phyloP scores from a whole-genome alignment of 2,888 invertebrate genomes.

The Myathropa florea region DNA sequence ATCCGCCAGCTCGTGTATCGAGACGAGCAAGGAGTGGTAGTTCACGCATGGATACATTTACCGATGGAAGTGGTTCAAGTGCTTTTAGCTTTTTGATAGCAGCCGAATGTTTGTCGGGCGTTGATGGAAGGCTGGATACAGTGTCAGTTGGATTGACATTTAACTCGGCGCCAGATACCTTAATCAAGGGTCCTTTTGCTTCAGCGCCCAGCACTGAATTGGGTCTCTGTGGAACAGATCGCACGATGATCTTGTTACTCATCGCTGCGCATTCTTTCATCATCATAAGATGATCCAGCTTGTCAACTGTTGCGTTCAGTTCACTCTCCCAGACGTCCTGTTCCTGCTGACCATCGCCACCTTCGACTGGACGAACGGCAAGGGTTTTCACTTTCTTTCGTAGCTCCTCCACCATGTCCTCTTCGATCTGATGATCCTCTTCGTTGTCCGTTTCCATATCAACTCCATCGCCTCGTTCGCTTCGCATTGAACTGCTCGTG shows the following conservation, averaged over 20 bases:
- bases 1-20: slow-evolving; percentile 72
- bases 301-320: slow-evolving; percentile 88
- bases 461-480: slow-evolving; percentile 56
- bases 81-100: slow-evolving; percentile 78
- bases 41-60: slow-evolving; percentile 80
- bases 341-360: slow-evolving; percentile 85
- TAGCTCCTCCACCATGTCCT: slow-evolving; percentile 84
- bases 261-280: slow-evolving; percentile 82
- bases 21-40: slow-evolving; percentile 79
- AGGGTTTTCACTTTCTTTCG: slow-evolving; percentile 87
- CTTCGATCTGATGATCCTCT: slow-evolving; percentile 75
- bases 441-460: slow-evolving; percentile 71
- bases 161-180: slow-evolving; percentile 58
- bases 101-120: slow-evolving; percentile 76
- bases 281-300: slow-evolving; percentile 87
- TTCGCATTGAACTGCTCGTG: slow-evolving; percentile 75
- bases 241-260: slow-evolving; percentile 44
- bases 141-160: slow-evolving; percentile 25
- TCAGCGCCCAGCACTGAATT: slow-evolving; percentile 66
- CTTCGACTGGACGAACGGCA: slow-evolving; percentile 88
- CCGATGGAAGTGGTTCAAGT: slow-evolving; percentile 79
- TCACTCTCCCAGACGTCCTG: slow-evolving; percentile 87
- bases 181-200: slow-evolving; percentile 71
- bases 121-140: slow-evolving; percentile 77
- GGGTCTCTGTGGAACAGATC: slow-evolving; percentile 5